Evolutionary conservation across 2,797 vertebrate genomes (phyloP), one percentile per base, ranked within the genome.

Genomic region (Salarias fasciatus): DNA sequence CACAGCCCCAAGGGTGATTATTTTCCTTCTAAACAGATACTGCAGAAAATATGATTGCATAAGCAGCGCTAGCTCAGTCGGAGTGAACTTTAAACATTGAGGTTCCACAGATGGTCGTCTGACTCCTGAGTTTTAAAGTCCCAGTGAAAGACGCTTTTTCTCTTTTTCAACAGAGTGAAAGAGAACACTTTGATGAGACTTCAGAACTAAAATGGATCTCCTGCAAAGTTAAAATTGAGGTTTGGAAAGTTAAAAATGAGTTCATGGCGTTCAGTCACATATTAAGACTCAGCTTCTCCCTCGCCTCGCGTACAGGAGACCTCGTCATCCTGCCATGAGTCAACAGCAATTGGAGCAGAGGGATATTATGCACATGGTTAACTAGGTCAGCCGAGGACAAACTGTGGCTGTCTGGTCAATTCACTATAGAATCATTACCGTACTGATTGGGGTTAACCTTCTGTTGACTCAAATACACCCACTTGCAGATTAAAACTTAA

Each of bases 301-400:
- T 65, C 51, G 52, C 61, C 58, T 76, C 64, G 47, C 64, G 72
- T 67, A 49, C 65, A 55, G 44, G 50, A 76, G 63, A 63, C 67
- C 56, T 61, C 60, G 30, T 83, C 77, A 69, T 75, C 38, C 72
- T 62, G 47, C 63, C 53, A 46, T 67, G 79, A 82, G 74, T 86
- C 85, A 84, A 85, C 80, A 71, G 83, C 81, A 80, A 75, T 9
- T 62, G 70, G 67, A 82, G 77, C 69, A 73, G 62, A 72, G 72
- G 58, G 65, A 80, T 74, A 79, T 69, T 81, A 76, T 79, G 73
- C 71, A 71, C 69, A 75, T 56, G 57, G 56, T 80, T 79, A 86
- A 82, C 81, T 80, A 65, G 84, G 81, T 88, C 87, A 82, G 59
- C 43, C 6, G 45, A 67, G 80, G 82, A 86, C 83, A 82, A 38